Conservation (phyloP, 2,888 invertebrate genomes). For the Hydrotaea diabolus region DNA sequence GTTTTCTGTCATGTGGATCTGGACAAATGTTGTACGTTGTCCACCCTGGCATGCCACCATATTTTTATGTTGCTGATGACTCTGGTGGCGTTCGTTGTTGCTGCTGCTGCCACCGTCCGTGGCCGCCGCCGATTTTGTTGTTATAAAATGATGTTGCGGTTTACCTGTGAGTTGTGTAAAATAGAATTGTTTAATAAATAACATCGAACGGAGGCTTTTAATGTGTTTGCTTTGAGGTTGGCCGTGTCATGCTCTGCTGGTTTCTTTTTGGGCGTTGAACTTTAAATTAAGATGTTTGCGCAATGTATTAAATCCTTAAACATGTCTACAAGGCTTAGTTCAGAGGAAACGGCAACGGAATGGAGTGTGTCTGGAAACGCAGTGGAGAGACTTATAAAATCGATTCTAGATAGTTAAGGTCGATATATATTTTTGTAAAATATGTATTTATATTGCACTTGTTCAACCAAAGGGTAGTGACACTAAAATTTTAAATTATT, state of each 20-base stretch:
- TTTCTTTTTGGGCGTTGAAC: not conserved
- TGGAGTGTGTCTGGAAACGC: no score
- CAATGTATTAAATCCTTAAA: no score
- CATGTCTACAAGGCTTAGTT: no score
- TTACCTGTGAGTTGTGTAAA: conserved; percentile 37
- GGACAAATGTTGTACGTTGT: not conserved
- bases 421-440: no score
- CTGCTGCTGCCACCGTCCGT: not conserved
- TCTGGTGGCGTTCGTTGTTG: conserved; percentile 11
- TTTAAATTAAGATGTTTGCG: not conserved
- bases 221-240: conserved; percentile 16
- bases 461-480: no score
- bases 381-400: no score
- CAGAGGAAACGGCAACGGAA: no score
- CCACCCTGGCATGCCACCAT: not conserved
- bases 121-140: not conserved
- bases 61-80: conserved; percentile 4
- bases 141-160: conserved; percentile 36
- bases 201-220: not conserved
- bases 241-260: not conserved
- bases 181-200: conserved; percentile 46
- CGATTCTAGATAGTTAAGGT: no score
- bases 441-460: no score
- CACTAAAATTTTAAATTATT: no score
- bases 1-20: conserved; percentile 27